A percentile compares a stretch with the other conserved stretches of the same genome.
phyloP scores from a whole-genome alignment of 2,113 vertebrate genomes.

The Pagrus major region DNA sequence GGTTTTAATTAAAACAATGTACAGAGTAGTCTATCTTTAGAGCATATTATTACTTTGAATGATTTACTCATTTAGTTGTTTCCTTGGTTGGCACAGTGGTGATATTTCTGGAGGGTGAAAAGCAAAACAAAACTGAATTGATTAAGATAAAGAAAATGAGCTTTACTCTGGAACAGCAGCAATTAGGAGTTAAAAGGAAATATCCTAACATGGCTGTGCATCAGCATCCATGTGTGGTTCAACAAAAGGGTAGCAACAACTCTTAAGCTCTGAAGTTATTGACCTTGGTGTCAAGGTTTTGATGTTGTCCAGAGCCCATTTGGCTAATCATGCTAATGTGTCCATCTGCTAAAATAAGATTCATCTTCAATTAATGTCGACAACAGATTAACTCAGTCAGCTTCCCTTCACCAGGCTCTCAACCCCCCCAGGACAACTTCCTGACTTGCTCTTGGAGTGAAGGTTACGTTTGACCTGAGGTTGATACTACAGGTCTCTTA shows the following conservation, averaged over 20 bases:
- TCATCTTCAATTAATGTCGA: conserved; percentile 3
- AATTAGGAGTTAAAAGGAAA: background rate
- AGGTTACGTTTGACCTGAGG: conserved; percentile 21
- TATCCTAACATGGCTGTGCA: background rate
- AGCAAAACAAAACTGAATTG: background rate
- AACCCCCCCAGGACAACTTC: conserved; percentile 12
- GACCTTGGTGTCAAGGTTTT: background rate
- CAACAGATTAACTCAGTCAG: background rate
- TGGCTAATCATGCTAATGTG: conserved; percentile 5
- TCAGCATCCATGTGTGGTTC: background rate
- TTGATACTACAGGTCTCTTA: conserved; percentile 4
- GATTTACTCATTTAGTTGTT: background rate
- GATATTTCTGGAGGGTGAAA: conserved; percentile 5
- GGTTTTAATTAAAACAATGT: conserved; percentile 24
- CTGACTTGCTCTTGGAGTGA: conserved; percentile 6
- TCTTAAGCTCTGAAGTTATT: background rate
- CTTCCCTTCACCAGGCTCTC: background rate
- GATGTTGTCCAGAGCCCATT: background rate
- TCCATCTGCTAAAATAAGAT: background rate
- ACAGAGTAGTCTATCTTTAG: conserved; percentile 9
- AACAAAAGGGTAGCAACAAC: conserved; percentile 16
- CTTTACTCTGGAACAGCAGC: background rate
- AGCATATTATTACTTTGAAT: conserved; percentile 7
- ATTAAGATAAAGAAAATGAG: background rate
- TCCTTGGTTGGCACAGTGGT: background rate